Evolutionary conservation across 2,888 invertebrate species (phyloP), one percentile per base, ranked within the genome.

Genomic region (Campoletis raptor): DNA sequence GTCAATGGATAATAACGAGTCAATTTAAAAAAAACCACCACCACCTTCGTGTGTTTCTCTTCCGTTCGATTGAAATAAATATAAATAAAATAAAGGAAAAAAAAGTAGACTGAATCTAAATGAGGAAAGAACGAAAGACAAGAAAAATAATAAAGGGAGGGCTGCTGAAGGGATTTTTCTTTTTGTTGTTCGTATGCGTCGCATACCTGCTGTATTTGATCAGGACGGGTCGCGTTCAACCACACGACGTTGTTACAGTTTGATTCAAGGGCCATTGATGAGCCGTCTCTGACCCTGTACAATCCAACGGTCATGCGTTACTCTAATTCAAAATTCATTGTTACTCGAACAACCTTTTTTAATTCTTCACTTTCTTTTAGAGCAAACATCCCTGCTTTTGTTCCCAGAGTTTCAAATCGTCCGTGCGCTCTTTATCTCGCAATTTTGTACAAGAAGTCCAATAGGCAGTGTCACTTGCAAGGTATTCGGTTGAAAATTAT

Each of bases 141-240:
- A 57, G 10, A 64, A 67, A 52, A 66, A 74, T 64, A 40, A 80
- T 69, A 78, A 37, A 76, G 21, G 21, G 30, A 15, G 79, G 78
- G 79, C 85, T 76, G 30, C 9, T 1, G 15, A 30, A 30, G 61
- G 61, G 12, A 74, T 83, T 81, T 88, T 88, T 30, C 30, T 87
- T 79, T 67, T 86, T 54, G 78, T 84, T 83, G 76, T 81, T 78
- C 79, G 86, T 83, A 86, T 82, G 87, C 86, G 77, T 82, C 88
- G 90, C 93, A 90, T 93, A 93, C 93, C 93, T 93, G 93, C 92
- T 93, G 93, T 91, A 93, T 92, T 89, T 93, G 93, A 93, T 93
- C 92, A 90, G 92, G 92, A 91, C 91, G 92, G 89, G 92, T 92
- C 90, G 93, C 89, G 91, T 91, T 93, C 90, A 93, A 93, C 93